A percentile compares a stretch with the other conserved stretches of the same genome.
phyloP scores from a whole-genome alignment of 1,140 invertebrate genomes.

The Akabosia matsudoensis region DNA sequence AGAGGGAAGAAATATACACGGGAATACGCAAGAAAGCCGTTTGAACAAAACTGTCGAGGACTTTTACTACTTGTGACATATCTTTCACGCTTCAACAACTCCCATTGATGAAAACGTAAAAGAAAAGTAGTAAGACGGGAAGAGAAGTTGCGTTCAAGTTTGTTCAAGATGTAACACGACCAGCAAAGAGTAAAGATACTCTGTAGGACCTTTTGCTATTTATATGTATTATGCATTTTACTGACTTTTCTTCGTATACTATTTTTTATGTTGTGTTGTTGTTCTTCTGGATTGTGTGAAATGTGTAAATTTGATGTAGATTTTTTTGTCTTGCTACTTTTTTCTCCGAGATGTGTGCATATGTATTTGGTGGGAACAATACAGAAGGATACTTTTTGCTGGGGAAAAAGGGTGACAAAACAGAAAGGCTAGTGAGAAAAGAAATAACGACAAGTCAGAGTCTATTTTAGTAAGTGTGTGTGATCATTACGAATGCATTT shows the following conservation, averaged over 20 bases:
- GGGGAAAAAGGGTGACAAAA: too few relatives aligned
- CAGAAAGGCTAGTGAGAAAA: too few relatives aligned
- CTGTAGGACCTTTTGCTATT: background rate
- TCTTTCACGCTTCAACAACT: constrained; percentile 24
- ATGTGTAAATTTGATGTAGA: background rate
- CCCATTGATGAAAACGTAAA: constrained; percentile 25
- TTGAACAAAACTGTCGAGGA: constrained; percentile 24
- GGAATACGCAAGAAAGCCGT: constrained; percentile 20
- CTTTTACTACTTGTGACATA: constrained; percentile 22
- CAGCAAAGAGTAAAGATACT: background rate
- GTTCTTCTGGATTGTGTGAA: background rate
- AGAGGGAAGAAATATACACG: background rate
- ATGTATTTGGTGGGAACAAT: background rate
- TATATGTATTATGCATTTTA: background rate
- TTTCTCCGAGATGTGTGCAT: background rate
- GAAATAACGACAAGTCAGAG: too few relatives aligned
- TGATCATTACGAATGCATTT: too few relatives aligned
- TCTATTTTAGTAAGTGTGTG: too few relatives aligned
- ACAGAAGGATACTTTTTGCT: background rate
- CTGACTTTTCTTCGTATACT: too few relatives aligned
- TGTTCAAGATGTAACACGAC: background rate
- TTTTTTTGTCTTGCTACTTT: background rate
- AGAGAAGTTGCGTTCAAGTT: background rate
- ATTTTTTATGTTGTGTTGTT: too few relatives aligned
- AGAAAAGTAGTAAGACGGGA: background rate